These are phyloP conservation scores for Triplophysa dalaica DNA, from an alignment of 2,113 vertebrate genomes.

Conservation along the genomic window DNA sequence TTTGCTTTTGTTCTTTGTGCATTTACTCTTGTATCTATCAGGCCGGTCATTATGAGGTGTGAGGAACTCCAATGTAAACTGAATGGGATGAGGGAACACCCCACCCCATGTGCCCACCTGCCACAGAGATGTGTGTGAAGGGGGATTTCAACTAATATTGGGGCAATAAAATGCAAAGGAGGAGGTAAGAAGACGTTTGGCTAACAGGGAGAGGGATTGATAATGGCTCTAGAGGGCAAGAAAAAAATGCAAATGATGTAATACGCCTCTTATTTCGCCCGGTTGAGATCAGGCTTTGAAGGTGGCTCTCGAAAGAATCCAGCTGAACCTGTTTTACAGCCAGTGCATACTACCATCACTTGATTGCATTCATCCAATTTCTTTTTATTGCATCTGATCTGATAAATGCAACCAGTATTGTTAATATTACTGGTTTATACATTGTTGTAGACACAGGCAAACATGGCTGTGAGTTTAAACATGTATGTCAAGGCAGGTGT, in stretches of 20 bases:
- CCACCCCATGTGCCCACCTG: constrained; percentile 27
- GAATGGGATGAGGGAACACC: constrained; percentile 36
- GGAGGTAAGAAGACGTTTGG: constrained; percentile 11
- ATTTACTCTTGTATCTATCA: constrained; percentile 40
- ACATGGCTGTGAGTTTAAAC: background rate
- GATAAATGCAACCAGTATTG: background rate
- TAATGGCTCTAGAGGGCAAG: background rate
- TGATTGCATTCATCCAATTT: background rate
- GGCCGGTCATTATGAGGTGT: constrained; percentile 28
- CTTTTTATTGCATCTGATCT: background rate
- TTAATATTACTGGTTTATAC: background rate
- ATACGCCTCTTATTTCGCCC: background rate
- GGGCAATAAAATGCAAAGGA: constrained; percentile 54
- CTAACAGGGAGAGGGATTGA: constrained; percentile 13
- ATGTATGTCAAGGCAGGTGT: background rate
- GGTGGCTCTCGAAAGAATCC: background rate
- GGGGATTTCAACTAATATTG: constrained; percentile 38
- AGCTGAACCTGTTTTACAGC: background rate
- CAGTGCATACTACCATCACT: background rate
- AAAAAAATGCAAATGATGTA: constrained; percentile 2
- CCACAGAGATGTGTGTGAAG: background rate
- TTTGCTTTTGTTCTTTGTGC: constrained; percentile 26
- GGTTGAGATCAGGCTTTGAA: background rate
- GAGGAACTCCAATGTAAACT: constrained; percentile 34
- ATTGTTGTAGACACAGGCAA: background rate